phyloP scores from a whole-genome alignment of 1,140 invertebrate species.

The Scaptomyza graminum region DNA sequence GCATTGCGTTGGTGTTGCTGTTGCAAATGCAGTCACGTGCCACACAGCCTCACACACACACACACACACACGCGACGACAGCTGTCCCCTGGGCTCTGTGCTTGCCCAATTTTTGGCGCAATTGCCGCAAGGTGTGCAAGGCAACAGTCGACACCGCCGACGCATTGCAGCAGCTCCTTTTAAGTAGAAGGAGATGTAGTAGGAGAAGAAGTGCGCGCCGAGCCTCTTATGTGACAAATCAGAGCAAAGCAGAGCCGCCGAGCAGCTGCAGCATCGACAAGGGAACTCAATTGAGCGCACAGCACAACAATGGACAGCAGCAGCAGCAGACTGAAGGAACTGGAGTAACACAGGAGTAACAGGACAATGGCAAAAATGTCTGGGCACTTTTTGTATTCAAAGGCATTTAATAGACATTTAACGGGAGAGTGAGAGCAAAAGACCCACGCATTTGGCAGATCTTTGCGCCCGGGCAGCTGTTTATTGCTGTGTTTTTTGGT shows the following conservation, averaged over 20 bases:
- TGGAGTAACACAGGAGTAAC: conserved; percentile 12
- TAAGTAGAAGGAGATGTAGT: too few species aligned
- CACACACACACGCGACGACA: conserved; percentile 45
- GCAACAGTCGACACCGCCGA: conserved; percentile 26
- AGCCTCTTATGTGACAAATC: conserved; percentile 26
- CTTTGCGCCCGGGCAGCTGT: conserved; percentile 18
- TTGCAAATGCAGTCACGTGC: conserved; percentile 45
- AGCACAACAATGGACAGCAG: conserved; percentile 38
- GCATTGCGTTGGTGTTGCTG: conserved; percentile 41
- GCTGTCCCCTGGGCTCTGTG: conserved; percentile 56
- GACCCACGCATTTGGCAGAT: conserved; percentile 38
- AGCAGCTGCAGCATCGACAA: conserved; percentile 23
- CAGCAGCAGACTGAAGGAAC: conserved; percentile 8
- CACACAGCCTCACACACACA: conserved; percentile 30
- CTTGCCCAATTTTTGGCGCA: conserved; percentile 45
- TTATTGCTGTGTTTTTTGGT: too few species aligned
- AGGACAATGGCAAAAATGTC: conserved; percentile 25
- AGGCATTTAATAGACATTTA: conserved; percentile 62
- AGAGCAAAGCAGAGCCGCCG: conserved; percentile 2
- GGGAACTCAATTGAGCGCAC: conserved; percentile 46
- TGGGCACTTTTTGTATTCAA: conserved; percentile 30
- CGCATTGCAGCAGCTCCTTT: conserved; percentile 6
- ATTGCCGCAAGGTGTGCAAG: conserved; percentile 41
- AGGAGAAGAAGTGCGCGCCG: neutral
- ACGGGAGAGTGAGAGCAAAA: conserved; percentile 31